Conservation (phyloP, 2,888 invertebrate genomes). For the Hirtodrosophila histrioides region DNA sequence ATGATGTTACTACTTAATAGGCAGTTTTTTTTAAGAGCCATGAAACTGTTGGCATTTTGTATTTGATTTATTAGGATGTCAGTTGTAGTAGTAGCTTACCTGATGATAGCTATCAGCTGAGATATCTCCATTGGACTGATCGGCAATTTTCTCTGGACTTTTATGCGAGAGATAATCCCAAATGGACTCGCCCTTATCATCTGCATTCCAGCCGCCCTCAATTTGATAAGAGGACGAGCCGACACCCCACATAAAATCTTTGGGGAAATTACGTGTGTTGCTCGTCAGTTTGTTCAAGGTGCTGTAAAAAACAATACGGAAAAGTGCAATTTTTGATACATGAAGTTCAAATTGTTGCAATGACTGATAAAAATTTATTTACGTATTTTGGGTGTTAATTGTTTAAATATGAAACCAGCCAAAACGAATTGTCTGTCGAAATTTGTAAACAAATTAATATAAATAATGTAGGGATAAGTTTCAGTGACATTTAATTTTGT, state of each 20-base stretch:
- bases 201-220: conserved; percentile 84
- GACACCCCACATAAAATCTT: conserved; percentile 84
- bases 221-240: conserved; percentile 84
- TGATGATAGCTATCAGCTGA: conserved; percentile 86
- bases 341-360: conserved; percentile 12
- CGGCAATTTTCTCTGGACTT: conserved; percentile 86
- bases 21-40: background rate
- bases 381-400: conserved; percentile 34
- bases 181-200: conserved; percentile 86
- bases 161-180: conserved; percentile 88
- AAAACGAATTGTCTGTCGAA: conserved; percentile 21
- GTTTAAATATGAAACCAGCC: conserved; percentile 16
- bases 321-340: conserved; percentile 5
- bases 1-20: background rate
- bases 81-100: conserved; percentile 63
- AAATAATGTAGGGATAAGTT: conserved; percentile 36
- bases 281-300: conserved; percentile 39
- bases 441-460: conserved; percentile 8
- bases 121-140: conserved; percentile 86
- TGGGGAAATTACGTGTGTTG: conserved; percentile 79
- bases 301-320: conserved; percentile 26
- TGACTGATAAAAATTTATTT: too few relatives aligned
- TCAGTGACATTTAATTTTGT: conserved; percentile 25
- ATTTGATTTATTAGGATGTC: background rate
- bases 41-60: background rate